These are phyloP conservation scores for Peribatodes rhomboidaria DNA, from an alignment of 2,888 invertebrate species.

Conservation along the genomic window DNA sequence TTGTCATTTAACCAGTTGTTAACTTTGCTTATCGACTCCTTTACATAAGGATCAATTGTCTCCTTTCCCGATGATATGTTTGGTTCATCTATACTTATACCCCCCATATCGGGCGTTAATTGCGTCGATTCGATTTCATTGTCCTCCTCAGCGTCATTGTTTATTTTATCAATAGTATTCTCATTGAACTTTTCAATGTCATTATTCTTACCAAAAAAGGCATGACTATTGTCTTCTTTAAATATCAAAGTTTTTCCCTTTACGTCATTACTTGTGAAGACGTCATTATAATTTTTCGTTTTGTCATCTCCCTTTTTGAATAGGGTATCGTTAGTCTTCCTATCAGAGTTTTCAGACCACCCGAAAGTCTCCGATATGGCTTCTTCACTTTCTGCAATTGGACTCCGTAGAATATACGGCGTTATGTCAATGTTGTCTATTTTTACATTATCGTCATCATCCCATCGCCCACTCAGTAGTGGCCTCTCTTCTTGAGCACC, in stretches of 20 bases:
- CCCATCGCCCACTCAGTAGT: no score
- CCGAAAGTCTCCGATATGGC: no score
- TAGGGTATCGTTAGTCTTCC: not conserved
- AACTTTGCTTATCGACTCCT: slow-evolving; percentile 43
- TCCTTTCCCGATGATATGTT: not conserved
- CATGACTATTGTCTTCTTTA: not conserved
- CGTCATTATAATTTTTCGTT: not conserved
- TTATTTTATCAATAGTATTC: not conserved
- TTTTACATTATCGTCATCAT: no score
- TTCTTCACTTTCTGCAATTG: not conserved
- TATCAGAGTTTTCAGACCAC: not conserved
- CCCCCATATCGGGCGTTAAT: slow-evolving; percentile 10
- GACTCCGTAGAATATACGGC: not conserved
- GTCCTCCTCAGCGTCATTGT: not conserved
- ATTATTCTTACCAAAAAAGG: not conserved
- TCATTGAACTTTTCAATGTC: not conserved
- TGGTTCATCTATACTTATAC: not conserved
- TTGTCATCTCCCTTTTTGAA: not conserved
- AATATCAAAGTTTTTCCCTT: not conserved
- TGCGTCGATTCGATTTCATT: slow-evolving; percentile 6
- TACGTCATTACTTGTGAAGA: not conserved
- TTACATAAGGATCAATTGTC: not conserved
- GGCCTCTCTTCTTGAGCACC: no score
- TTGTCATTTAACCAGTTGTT: slow-evolving; percentile 56
- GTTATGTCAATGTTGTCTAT: no score